A percentile compares a stretch with the other conserved stretches of the same genome.
phyloP scores from a whole-genome alignment of 2,888 invertebrate species.

The Danaus chrysippus region DNA sequence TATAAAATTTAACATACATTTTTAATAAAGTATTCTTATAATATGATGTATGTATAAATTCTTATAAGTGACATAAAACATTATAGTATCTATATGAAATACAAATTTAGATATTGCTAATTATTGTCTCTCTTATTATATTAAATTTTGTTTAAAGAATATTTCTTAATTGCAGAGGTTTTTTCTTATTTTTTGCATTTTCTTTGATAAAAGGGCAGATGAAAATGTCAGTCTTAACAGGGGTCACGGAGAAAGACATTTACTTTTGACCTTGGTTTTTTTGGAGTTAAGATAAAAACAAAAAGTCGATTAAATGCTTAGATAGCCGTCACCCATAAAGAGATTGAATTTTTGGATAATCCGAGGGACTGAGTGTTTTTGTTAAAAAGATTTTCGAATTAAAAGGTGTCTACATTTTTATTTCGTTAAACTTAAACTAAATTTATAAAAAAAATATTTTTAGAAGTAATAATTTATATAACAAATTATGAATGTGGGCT shows the following conservation, averaged over 20 bases:
- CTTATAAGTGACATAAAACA: too few relatives aligned
- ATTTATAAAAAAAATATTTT: too few relatives aligned
- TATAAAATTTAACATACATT: too few relatives aligned
- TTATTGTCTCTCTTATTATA: too few relatives aligned
- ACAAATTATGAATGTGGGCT: too few relatives aligned
- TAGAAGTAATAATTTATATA: too few relatives aligned
- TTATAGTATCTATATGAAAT: too few relatives aligned
- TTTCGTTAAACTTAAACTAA: conserved; percentile 21
- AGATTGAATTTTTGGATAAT: conserved; percentile 58
- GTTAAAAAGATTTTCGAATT: conserved; percentile 35
- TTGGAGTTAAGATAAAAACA: conserved; percentile 66
- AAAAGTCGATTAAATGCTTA: conserved; percentile 73
- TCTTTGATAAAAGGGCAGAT: conserved; percentile 60
- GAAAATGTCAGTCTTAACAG: conserved; percentile 60
- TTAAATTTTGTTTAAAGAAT: too few relatives aligned
- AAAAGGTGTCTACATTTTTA: conserved; percentile 46
- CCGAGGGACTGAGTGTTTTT: conserved; percentile 40
- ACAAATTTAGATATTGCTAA: too few relatives aligned
- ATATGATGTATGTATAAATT: too few relatives aligned
- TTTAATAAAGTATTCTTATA: too few relatives aligned
- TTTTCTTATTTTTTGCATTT: too few relatives aligned
- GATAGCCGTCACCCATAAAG: conserved; percentile 65
- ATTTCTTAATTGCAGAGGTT: conserved; percentile 43
- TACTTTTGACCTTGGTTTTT: conserved; percentile 56
- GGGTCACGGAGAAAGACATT: conserved; percentile 58